These are phyloP conservation scores for Saguinus midas DNA, from an alignment of 2,113 vertebrate genomes.

Conservation along the genomic window DNA sequence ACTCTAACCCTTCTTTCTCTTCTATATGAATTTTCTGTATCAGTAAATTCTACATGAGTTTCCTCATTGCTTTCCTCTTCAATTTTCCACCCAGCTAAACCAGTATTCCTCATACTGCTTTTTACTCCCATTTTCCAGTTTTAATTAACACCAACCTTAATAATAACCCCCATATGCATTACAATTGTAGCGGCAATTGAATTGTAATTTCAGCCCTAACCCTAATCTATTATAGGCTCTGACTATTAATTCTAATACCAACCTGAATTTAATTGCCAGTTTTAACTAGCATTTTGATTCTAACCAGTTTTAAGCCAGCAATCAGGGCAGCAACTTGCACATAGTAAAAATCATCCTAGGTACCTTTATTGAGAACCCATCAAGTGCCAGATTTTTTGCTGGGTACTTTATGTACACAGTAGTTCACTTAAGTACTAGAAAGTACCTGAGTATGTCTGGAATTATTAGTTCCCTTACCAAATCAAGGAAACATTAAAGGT, in stretches of 20 bases:
- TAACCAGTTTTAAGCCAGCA: not conserved
- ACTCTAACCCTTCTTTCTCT: not conserved
- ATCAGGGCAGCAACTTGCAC: not conserved
- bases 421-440: not conserved
- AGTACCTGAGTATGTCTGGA: not conserved
- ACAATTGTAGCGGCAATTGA: conserved; percentile 66
- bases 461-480: not conserved
- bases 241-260: conserved; percentile 41
- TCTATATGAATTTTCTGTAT: not conserved
- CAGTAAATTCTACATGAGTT: not conserved
- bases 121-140: conserved; percentile 43
- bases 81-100: conserved; percentile 65
- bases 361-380: not conserved
- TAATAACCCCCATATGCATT: conserved; percentile 48
- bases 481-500: not conserved
- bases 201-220: conserved; percentile 67
- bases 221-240: conserved; percentile 53
- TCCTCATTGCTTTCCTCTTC: conserved; percentile 22
- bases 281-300: conserved; percentile 43
- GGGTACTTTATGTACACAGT: not conserved
- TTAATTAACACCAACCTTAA: conserved; percentile 67
- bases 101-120: conserved; percentile 22
- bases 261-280: conserved; percentile 35
- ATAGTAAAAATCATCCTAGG: not conserved
- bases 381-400: not conserved